Base-by-base conservation (phyloP, 2,113 vertebrate species). In the Mus musculus region DNA sequence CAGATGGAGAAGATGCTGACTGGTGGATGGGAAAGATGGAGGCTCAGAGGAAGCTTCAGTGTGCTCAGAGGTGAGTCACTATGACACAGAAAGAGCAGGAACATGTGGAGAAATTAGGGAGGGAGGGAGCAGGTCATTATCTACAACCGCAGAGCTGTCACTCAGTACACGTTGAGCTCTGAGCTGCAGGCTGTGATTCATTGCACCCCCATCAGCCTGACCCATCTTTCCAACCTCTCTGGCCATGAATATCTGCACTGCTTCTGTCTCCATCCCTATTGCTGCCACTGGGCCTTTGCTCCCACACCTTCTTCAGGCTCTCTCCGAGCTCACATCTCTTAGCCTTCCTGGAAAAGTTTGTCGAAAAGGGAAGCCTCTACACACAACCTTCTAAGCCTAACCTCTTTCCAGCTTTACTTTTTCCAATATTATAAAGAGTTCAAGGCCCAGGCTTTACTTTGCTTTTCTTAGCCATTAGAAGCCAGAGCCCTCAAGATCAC, bases 131-230 rank as follows among this genome's bases (percentile, higher is more conserved):
- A 49, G 33, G 7, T 56, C 39, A 7, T n/a, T 13, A 10, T 33
- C 6, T 36, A 42, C 24, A 46, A 59, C 12, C 67, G 2, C 8
- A 30, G n/a, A 7, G 12, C 89, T 3, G 1, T 3, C 3, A 7
- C 11, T 39, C 10, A 19, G 39, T 49, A 0, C 2, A 5, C 0
- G 1, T 13, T 39, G 59, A 3, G 24, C 59, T 42, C 7, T 17
- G 0, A 11, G 85, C 26, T 0, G 9, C 5, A 5, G 20, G 33
- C 85, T 54, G 49, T 24, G 33, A 42, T 3, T 81, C 4, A 7
- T 1, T 1, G 56, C 22, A 7, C 7, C 39, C 3, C 5, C 17
- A 52, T 1, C 36, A 1, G 20, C 30, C 42, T 46, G 65, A 65
- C 65, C 85, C 78, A n/a, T 14, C 69, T 36, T 63, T 30, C 73